Evolutionary conservation across 2,797 vertebrate genomes (phyloP), one percentile per base, ranked within the genome.

Genomic region (Acrossocheilus fasciatus): DNA sequence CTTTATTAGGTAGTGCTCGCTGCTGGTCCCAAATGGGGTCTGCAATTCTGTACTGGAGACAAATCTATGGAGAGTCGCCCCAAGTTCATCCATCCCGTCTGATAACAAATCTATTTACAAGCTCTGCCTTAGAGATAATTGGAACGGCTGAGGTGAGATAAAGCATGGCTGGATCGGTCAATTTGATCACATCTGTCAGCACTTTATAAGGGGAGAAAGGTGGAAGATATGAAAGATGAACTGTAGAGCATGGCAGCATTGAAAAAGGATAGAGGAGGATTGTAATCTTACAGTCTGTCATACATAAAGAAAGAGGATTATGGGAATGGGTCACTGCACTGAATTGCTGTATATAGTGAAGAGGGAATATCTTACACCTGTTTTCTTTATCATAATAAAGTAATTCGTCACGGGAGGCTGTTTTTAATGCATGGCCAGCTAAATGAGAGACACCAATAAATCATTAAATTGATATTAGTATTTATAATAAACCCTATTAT

Each of bases 1-100:
- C 91, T 93, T 93, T 92, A 93, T 93, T 94, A 93, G 84, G 89
- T 88, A 79, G 89, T 87, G 76, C 85, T 78, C 83, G 87, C 72
- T 34, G 30, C 84, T 50, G 62, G n/a, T 72, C 68, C 70, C 81
- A 57, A 43, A 73, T 69, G 74, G 45, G 74, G 81, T 85, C 76
- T 79, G 68, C 54, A 1, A 39, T 82, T 72, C 45, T 34, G 15
- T 85, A 81, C 89, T 72, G 74, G 81, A 88, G 74, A 84, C 70
- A 85, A 89, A 89, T 88, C 87, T 83, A 80, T 85, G 34, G 54
- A 77, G 87, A 83, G 75, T 76, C 73, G 45, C 57, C 82, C 79
- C 72, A 83, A 88, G 81, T 90, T 90, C 74, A 75, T 91, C 78
- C 83, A 77, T 89, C 62, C 87, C 87, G 85, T 81, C 47, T 87